These are phyloP conservation scores for Sicus ferrugineus DNA, from an alignment of 2,888 invertebrate species.

Conservation along the genomic window DNA sequence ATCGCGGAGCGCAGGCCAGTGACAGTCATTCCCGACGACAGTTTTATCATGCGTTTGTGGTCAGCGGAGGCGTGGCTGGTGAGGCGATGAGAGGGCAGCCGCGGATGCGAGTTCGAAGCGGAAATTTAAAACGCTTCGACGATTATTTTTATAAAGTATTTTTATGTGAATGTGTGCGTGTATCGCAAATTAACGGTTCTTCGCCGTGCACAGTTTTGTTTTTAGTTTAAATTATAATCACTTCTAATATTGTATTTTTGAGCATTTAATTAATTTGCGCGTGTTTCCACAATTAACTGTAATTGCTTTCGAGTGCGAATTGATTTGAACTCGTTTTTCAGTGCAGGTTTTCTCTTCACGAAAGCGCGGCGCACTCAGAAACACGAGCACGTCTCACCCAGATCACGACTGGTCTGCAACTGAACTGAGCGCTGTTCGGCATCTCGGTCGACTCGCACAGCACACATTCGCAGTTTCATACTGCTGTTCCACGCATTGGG, in stretches of 20 bases:
- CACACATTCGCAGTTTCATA: constrained; percentile 36
- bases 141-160: constrained; percentile 28
- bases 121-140: constrained; percentile 24
- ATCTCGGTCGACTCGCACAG: constrained; percentile 43
- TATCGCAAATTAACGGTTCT: neutral
- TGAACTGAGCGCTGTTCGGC: constrained; percentile 45
- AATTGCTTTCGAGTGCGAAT: constrained; percentile 6
- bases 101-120: too few species aligned
- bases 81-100: too few species aligned
- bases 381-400: constrained; percentile 61
- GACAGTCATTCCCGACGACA: constrained; percentile 68
- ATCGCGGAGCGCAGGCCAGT: constrained; percentile 72
- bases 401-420: constrained; percentile 65
- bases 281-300: neutral
- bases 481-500: neutral
- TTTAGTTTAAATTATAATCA: neutral
- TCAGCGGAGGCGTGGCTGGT: constrained; percentile 35
- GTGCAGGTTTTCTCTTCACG: constrained; percentile 17
- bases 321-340: neutral
- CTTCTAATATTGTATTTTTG: too few species aligned
- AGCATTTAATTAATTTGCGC: neutral
- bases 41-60: constrained; percentile 59
- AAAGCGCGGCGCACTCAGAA: constrained; percentile 43
- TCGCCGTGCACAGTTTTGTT: neutral
- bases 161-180: constrained; percentile 37